Evolutionary conservation across 1,140 invertebrate species (phyloP).

Genomic region (Phymorhynchus buccinoides): DNA sequence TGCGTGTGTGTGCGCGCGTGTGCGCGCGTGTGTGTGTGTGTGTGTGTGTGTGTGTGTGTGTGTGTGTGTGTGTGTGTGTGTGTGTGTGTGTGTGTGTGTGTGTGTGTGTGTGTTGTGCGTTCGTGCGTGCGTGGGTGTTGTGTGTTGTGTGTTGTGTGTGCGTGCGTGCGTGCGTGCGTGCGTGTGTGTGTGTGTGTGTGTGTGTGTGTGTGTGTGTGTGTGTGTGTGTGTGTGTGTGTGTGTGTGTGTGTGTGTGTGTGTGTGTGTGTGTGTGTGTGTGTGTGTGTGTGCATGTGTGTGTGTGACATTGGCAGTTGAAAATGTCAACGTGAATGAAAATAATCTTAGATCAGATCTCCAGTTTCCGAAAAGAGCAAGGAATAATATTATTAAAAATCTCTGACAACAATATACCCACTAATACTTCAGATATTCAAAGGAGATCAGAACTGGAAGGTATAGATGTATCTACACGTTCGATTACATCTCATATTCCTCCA

Average conservation of each 20-base stretch:
- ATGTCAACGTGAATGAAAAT: no score
- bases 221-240: neutral
- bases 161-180: slow-evolving; percentile 1
- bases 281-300: neutral
- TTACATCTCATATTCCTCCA: no score
- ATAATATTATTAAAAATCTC: no score
- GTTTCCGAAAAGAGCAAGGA: no score
- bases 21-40: neutral
- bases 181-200: neutral
- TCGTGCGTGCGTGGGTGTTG: neutral
- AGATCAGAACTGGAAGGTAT: no score
- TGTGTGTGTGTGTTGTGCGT: neutral
- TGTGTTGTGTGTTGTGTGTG: neutral
- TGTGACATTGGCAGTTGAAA: no score
- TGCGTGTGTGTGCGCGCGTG: neutral
- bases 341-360: no score
- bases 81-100: neutral
- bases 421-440: no score
- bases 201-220: neutral
- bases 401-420: no score
- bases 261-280: slow-evolving; percentile 4
- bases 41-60: neutral
- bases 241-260: neutral
- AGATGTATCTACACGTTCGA: no score
- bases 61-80: neutral